phyloP scores from a whole-genome alignment of 1,140 invertebrate genomes.

The Drosophila cardini region DNA sequence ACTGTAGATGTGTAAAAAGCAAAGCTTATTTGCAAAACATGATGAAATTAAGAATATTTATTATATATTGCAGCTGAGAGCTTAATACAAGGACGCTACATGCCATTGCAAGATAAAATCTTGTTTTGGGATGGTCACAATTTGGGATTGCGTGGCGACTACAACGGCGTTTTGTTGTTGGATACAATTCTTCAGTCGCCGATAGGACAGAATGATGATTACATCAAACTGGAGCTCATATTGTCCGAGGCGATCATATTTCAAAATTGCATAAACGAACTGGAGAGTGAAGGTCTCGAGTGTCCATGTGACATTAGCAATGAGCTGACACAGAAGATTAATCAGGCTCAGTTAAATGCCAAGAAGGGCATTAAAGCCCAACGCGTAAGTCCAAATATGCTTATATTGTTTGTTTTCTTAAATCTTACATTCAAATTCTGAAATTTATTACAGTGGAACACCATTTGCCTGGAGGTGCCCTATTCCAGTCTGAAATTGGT shows the following conservation, averaged over 20 bases:
- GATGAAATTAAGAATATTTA: neutral
- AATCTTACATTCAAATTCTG: neutral
- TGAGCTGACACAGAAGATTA: constrained; percentile 91
- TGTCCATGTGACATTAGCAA: constrained; percentile 90
- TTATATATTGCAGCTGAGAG: constrained; percentile 40
- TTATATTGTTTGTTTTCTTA: neutral
- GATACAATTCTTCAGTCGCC: constrained; percentile 94
- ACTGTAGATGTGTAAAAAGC: neutral
- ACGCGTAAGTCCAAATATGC: constrained; percentile 86
- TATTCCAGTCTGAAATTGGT: constrained; percentile 91
- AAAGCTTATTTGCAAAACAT: neutral
- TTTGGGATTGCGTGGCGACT: constrained; percentile 93
- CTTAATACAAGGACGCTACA: constrained; percentile 88
- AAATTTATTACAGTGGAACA: constrained; percentile 92
- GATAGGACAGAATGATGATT: constrained; percentile 89
- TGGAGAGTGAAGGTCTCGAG: constrained; percentile 90
- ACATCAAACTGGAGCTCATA: constrained; percentile 92
- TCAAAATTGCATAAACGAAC: constrained; percentile 90
- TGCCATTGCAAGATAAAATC: constrained; percentile 91
- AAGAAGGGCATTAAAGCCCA: constrained; percentile 93
- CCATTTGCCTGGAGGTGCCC: constrained; percentile 92
- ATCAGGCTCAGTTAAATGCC: constrained; percentile 88
- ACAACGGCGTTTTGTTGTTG: constrained; percentile 94
- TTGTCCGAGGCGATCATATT: constrained; percentile 94
- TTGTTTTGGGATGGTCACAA: constrained; percentile 92